Base-by-base conservation (phyloP, 2,888 invertebrate genomes). In the Seira musarum region DNA sequence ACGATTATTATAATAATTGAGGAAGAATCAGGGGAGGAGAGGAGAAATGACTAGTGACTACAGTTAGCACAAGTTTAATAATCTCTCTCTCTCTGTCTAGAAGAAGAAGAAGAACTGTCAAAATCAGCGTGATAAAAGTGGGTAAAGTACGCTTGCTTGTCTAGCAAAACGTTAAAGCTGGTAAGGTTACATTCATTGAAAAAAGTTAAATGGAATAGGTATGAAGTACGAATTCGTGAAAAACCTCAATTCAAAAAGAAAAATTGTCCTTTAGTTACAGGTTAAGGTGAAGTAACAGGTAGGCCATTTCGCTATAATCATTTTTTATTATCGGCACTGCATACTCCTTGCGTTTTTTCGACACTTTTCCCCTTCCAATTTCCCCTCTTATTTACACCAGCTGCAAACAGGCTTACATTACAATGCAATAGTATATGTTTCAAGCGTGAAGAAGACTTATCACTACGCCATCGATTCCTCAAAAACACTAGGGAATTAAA, bases 231-330 rank as follows among this genome's bases (percentile, higher is more conserved):
- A 61, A 22, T 10, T 61, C 61, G 24, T 21, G 22, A 13, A 10
- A 61, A 22, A 3, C 21, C 22, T 17, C 2, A 5, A 61, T 63
- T 53, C 15, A 3, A n/a, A 53, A 53, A 53, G 24, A n/a, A 60
- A 63, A 40, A 25, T 72, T 22, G 65, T 53, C 25, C 53, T 53
- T n/a, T 2, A 53, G 40, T 30, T 63, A 21, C 64, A 61, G 82
- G 79, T 79, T 78, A 79, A 80, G 77, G 75, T 72, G 79, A 79
- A 82, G 73, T 76, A 80, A 80, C 75, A 76, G 77, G 80, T 81
- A 70, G 73, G 81, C 78, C 72, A 82, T 71, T 67, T 40, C 66
- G 49, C 25, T 21, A 63, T 6, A 30, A 73, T 72, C 25, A 65
- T 35, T 13, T 19, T 66, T 57, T 73, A 35, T 66, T 53, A 63